A percentile compares a stretch with the other conserved stretches of the same genome.
phyloP scores from a whole-genome alignment of 2,888 invertebrate species.

The Phytoseiulus persimilis region DNA sequence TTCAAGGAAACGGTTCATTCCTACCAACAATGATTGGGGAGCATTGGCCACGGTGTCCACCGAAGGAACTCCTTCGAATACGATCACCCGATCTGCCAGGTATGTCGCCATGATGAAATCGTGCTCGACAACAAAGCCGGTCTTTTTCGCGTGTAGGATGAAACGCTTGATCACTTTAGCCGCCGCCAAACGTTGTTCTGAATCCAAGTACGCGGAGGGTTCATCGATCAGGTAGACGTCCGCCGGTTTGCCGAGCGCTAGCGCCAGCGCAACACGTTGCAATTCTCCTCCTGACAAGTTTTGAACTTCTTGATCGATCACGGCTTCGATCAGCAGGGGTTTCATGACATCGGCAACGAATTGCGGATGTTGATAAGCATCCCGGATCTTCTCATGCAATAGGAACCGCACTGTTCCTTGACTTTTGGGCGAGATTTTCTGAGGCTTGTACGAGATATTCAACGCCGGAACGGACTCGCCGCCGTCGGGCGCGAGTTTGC shows the following conservation, averaged over 20 bases:
- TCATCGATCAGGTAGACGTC: slow-evolving; percentile 98
- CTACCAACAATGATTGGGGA: slow-evolving; percentile 78
- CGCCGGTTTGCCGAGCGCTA: slow-evolving; percentile 95
- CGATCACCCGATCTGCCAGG: slow-evolving; percentile 92
- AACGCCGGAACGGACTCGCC: slow-evolving; percentile 73
- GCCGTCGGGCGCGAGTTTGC: slow-evolving; percentile 80
- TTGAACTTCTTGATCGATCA: slow-evolving; percentile 95
- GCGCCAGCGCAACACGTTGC: slow-evolving; percentile 88
- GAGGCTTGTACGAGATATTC: slow-evolving; percentile 98
- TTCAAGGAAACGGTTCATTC: slow-evolving; percentile 96
- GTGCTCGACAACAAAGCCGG: slow-evolving; percentile 98
- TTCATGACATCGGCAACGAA: slow-evolving; percentile 98
- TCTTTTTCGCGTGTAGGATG: slow-evolving; percentile 96
- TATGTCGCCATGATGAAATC: slow-evolving; percentile 99
- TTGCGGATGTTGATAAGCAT: slow-evolving; percentile 93
- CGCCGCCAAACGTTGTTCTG: slow-evolving; percentile 97
- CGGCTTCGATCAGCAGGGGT: slow-evolving; percentile 88
- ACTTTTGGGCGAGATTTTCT: slow-evolving; percentile 97
- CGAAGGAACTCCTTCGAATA: slow-evolving; percentile 91
- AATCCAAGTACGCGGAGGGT: slow-evolving; percentile 89
- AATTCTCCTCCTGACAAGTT: slow-evolving; percentile 98
- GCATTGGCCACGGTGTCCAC: slow-evolving; percentile 77
- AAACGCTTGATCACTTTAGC: slow-evolving; percentile 78
- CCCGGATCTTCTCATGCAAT: slow-evolving; percentile 90
- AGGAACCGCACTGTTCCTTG: slow-evolving; percentile 83